phyloP scores from a whole-genome alignment of 2,113 vertebrate genomes.

The Crotalus horridus region DNA sequence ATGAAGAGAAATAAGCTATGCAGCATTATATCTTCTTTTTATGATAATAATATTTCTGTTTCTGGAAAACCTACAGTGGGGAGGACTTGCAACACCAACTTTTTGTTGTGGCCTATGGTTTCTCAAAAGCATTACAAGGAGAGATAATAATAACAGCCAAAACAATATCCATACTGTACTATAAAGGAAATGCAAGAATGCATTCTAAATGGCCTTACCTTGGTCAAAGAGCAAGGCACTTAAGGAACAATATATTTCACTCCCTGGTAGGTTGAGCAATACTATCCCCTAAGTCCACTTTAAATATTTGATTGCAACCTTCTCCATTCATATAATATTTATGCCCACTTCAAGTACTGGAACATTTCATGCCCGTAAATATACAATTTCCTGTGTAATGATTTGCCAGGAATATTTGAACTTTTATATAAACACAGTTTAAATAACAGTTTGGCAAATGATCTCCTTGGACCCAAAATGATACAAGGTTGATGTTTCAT shows the following conservation, averaged over 20 bases:
- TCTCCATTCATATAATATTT: constrained; percentile 65
- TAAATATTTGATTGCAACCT: constrained; percentile 51
- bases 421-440: constrained; percentile 36
- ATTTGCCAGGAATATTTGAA: constrained; percentile 57
- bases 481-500: neutral
- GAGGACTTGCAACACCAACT: neutral
- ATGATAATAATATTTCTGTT: neutral
- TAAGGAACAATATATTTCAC: neutral
- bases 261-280: constrained; percentile 11
- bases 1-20: neutral
- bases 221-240: neutral
- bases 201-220: neutral
- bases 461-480: rapidly evolving
- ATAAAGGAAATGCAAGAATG: neutral
- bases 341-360: constrained; percentile 52
- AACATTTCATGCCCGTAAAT: constrained; percentile 56
- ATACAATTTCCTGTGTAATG: constrained; percentile 53
- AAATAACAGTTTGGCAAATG: constrained; percentile 27
- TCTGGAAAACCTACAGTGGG: neutral
- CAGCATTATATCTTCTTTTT: neutral
- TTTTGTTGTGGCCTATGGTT: neutral
- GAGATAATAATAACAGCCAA: neutral
- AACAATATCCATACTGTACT: neutral
- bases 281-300: constrained; percentile 37
- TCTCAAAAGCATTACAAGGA: neutral